Base-by-base conservation (phyloP, 2,113 vertebrate species). In the Pangasianodon gigas region DNA sequence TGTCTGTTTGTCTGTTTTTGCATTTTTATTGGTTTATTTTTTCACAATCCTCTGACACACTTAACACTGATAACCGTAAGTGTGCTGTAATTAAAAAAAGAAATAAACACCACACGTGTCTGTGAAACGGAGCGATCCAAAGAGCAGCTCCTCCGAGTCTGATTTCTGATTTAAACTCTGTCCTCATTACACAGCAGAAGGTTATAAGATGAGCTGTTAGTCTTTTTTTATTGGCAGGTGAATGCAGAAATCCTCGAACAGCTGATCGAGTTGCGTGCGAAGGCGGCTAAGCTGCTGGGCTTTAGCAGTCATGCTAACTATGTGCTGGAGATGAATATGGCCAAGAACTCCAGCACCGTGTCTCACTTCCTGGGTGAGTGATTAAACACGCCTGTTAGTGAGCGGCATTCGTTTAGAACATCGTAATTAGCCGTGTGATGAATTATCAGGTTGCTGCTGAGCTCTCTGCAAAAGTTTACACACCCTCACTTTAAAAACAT, bases 301-400 rank as follows among this genome's bases (percentile, higher is more conserved):
- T 98, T 98, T 82, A 95, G 91, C 87, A 97, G 96, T 83, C 97
- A 99, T 69, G 97, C 97, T 41, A 96, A 98, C 93, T 99, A 98
- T 93, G 97, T 98, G 81, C 96, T 99, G 91, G 98, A 98, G 92
- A 92, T 98, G 91, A 99, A 98, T 94, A 98, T 98, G 92, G 98
- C 98, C 0, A 97, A 97, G 95, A 97, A 96, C 90, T 96, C 97
- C 5, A 95, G 94, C 88, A 97, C 91, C 0, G 97, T 99, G 62
- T 95, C 96, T 48, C 79, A 92, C 37, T 99, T 98, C 93, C 95
- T 99, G 91, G 97, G 98, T 99, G 93, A 87, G 96, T 81, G 44
- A 19, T 51, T 19, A 74, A 16, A 54, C 51, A 81, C 79, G 54
- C 51, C 48, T 54, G 11, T 7, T 6, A 6, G 46, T 16, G 77